phyloP scores from a whole-genome alignment of 2,113 vertebrate genomes.

The Oreocharis arfaki region DNA sequence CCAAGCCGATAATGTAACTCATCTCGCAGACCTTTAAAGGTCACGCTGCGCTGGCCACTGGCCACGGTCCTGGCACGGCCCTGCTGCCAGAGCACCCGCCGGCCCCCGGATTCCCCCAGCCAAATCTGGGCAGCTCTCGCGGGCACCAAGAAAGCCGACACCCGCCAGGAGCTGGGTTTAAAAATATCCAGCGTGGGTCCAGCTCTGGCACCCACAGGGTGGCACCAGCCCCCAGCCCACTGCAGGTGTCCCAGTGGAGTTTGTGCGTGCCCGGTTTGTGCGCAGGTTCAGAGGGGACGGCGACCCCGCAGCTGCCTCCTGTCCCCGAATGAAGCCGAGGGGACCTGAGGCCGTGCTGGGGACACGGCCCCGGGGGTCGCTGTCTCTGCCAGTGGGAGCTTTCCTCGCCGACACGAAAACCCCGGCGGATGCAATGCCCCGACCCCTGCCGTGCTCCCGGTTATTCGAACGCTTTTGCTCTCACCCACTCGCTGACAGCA shows the following conservation, averaged over 20 bases:
- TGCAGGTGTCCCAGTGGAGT: neutral
- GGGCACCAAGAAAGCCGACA: neutral
- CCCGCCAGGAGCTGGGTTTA: neutral
- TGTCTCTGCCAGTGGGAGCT: neutral
- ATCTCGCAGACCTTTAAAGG: slow-evolving; percentile 64
- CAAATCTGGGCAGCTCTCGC: neutral
- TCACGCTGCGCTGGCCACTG: neutral
- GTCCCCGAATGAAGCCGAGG: fast-evolving
- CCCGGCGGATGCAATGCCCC: neutral
- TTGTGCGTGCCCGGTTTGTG: neutral
- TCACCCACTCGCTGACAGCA: fast-evolving
- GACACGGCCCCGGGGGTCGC: fast-evolving
- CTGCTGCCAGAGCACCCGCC: neutral
- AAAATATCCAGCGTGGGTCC: slow-evolving; percentile 23
- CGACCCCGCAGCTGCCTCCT: neutral
- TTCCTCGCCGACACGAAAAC: neutral
- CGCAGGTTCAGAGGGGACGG: neutral
- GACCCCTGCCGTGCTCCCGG: fast-evolving
- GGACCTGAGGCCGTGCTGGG: neutral
- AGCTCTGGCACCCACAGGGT: neutral
- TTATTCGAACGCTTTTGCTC: neutral
- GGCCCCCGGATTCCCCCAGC: slow-evolving; percentile 1
- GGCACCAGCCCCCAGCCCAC: neutral
- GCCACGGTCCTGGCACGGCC: neutral
- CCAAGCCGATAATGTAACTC: slow-evolving; percentile 46